These are phyloP conservation scores for Microplitis mediator DNA, from an alignment of 1,140 invertebrate species.

Conservation along the genomic window DNA sequence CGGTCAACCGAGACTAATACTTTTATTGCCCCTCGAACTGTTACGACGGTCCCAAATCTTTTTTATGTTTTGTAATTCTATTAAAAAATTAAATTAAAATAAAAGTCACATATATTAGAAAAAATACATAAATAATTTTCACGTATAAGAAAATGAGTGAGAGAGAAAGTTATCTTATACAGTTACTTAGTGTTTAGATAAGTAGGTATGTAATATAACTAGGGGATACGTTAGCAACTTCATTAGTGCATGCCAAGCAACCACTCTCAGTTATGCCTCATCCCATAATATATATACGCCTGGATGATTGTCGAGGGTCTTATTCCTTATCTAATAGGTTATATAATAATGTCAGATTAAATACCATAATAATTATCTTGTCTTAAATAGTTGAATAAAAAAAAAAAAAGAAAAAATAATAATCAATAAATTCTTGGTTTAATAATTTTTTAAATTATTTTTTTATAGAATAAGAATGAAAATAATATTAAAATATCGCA, in stretches of 20 bases:
- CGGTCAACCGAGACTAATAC: too few relatives aligned
- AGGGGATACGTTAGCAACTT: slow-evolving; percentile 50
- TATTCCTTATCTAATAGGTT: slow-evolving; percentile 49
- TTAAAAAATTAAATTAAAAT: too few relatives aligned
- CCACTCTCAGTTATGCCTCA: slow-evolving; percentile 39
- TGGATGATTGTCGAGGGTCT: slow-evolving; percentile 50
- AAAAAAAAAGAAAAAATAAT: neutral
- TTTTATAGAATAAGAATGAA: slow-evolving; percentile 31
- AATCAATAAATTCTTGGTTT: neutral
- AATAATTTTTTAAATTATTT: slow-evolving; percentile 13
- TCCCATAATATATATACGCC: slow-evolving; percentile 40
- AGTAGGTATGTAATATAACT: slow-evolving; percentile 49
- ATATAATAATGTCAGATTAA: slow-evolving; percentile 46
- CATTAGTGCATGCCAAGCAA: slow-evolving; percentile 49
- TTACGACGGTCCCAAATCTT: too few relatives aligned
- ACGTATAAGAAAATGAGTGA: neutral
- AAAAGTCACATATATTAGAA: neutral
- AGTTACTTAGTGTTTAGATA: slow-evolving; percentile 35
- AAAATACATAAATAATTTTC: slow-evolving; percentile 11
- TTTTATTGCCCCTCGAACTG: too few relatives aligned
- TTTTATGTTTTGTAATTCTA: too few relatives aligned
- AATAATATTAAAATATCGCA: slow-evolving; percentile 51
- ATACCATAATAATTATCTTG: slow-evolving; percentile 8
- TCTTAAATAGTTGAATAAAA: neutral
- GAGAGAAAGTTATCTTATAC: slow-evolving; percentile 15